phyloP scores from a whole-genome alignment of 2,888 invertebrate genomes.

The Machimus rusticus region DNA sequence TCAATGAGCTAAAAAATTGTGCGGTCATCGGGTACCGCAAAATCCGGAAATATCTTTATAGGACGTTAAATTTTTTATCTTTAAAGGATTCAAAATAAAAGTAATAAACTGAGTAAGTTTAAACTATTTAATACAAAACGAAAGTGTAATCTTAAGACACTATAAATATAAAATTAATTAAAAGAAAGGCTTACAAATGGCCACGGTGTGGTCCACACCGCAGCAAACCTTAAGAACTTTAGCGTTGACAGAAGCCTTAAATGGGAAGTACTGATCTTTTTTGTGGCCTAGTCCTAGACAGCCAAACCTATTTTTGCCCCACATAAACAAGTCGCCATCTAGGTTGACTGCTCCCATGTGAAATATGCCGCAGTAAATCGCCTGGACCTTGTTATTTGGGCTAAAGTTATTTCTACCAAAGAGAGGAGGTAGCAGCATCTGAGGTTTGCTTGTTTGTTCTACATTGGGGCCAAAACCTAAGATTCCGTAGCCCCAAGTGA shows the following conservation, averaged over 20 bases:
- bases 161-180: slow-evolving; percentile 53
- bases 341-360: slow-evolving; percentile 84
- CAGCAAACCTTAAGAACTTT: slow-evolving; percentile 76
- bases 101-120: background rate
- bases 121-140: background rate
- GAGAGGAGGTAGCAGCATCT: slow-evolving; percentile 77
- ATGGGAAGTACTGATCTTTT: slow-evolving; percentile 87
- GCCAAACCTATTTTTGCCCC: slow-evolving; percentile 88
- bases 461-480: slow-evolving; percentile 87
- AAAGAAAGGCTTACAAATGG: slow-evolving; percentile 77
- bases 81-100: no score
- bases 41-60: no score
- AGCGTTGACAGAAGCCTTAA: slow-evolving; percentile 82
- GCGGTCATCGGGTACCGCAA: no score
- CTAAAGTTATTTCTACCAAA: slow-evolving; percentile 89
- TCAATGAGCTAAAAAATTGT: background rate
- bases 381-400: slow-evolving; percentile 70
- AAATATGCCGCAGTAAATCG: slow-evolving; percentile 76
- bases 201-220: slow-evolving; percentile 86
- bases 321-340: slow-evolving; percentile 84
- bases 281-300: slow-evolving; percentile 83
- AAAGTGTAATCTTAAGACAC: background rate
- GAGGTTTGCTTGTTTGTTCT: slow-evolving; percentile 71
- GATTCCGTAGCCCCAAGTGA: slow-evolving; percentile 93
- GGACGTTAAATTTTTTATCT: no score